Percentiles rank a stretch among this genome's conserved stretches.
Evolutionary conservation across 2,113 vertebrate species (phyloP).

Genomic region (Cebidichthys violaceus): DNA sequence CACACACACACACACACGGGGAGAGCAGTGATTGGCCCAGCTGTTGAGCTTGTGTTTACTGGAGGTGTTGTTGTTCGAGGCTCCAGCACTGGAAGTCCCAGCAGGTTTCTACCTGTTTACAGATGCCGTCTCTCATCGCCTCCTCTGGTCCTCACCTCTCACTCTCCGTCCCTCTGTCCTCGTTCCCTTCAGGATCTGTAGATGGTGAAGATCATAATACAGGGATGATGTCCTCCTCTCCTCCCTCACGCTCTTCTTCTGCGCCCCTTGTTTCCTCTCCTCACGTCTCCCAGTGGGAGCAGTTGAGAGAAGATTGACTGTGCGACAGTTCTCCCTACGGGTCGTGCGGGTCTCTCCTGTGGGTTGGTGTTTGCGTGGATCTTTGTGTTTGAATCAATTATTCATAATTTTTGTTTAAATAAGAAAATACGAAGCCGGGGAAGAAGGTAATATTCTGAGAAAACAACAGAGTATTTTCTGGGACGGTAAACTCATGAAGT

Average conservation of each 20-base stretch:
- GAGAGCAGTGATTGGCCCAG: conserved; percentile 23
- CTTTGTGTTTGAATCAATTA: neutral
- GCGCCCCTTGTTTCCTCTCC: neutral
- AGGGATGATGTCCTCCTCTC: neutral
- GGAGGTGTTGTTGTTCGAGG: conserved; percentile 21
- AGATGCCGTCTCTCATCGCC: conserved; percentile 17
- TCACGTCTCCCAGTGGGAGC: neutral
- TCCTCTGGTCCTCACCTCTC: neutral
- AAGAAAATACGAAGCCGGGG: too few relatives aligned
- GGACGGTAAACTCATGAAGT: too few relatives aligned
- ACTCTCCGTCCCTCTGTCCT: neutral
- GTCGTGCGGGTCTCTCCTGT: neutral
- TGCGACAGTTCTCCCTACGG: neutral
- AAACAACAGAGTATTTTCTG: too few relatives aligned
- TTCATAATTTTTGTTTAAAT: neutral
- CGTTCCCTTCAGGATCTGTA: neutral
- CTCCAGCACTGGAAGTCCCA: conserved; percentile 29
- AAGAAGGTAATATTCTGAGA: too few relatives aligned
- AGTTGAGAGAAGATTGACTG: neutral
- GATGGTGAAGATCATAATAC: conserved; percentile 18
- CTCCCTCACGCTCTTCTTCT: neutral
- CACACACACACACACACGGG: neutral
- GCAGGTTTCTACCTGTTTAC: conserved; percentile 17
- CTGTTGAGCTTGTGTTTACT: conserved; percentile 18
- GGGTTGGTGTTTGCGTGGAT: neutral